Evolutionary conservation across 2,113 vertebrate genomes (phyloP), one percentile per base, ranked within the genome.

Genomic region (Hyperoodon ampullatus): DNA sequence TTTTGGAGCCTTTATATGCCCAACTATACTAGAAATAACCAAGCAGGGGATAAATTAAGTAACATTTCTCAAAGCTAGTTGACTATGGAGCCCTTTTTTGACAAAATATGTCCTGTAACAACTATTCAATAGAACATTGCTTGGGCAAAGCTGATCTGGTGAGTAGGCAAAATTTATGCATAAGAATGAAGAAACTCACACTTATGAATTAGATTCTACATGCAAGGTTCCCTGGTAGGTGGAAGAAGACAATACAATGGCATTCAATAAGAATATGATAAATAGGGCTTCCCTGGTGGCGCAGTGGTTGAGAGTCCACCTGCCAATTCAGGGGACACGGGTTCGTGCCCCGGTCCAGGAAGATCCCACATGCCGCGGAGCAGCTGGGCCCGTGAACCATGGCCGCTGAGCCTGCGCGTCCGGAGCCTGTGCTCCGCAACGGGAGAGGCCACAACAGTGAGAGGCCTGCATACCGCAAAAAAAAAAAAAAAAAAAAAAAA

Each of bases 401-500:
- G 11, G 47, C 47, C 2, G 47, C 47, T 47, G 47, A 47, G 47
- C 47, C 47, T 47, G 10, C 11, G 11, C 11, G 47, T 47, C 11
- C 47, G 47, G 11, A 47, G 47, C 47, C 47, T 47, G 11, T 47
- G 47, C 11, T 47, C 47, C 10, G 11, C 47, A 47, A 47, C 2
- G 47, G 47, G 47, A 47, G 47, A 47, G 47, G 47, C 0, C 47
- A 47, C 47, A 47, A 47, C 12, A 14, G 47, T 50, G 13, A 50
- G 47, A 50, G 47, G 0, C 47, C 47, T 3, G 3, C 3, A 13
- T 50, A 50, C 47, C 47, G 0, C 3, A 50, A 3, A 39, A 39
- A 39, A 39, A 39, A 39, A 39, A 39, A 39, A n/a, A 39, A 3
- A 39, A 39, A 50, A 3, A 14, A 13, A 10, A 30, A 47, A 50